Base-by-base conservation (phyloP, 1,140 invertebrate species). In the Drosophila mayri region DNA sequence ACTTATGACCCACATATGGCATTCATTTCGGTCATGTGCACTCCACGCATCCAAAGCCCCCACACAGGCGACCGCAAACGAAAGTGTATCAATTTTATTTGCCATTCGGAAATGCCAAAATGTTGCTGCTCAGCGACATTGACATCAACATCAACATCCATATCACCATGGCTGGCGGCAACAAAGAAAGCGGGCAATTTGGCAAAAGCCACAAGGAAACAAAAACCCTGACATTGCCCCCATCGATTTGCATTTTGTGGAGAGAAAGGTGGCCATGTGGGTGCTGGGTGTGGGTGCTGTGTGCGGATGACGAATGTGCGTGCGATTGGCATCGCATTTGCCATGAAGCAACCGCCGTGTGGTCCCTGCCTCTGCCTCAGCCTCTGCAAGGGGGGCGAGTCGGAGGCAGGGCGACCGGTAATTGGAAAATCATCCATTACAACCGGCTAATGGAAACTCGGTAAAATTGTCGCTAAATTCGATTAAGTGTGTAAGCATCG, bases 391-490 rank as follows among this genome's bases (percentile, higher is more conserved):
- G 60, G 32, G 14, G 10, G 64, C 20, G 25, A 40, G 37, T 38
- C 22, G 46, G 38, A 30, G 72, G 22, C 43, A 44, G 63, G 79
- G 74, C 71, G 65, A 82, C 83, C 83, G 83, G 83, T 87, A 87
- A 87, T 87, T 87, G 83, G 84, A 88, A 87, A 87, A 87, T 88
- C 83, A 88, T 80, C 84, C 85, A 88, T 87, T 87, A 87, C 84
- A 62, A 87, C 60, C 76, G 67, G 58, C 84, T 88, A 88, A 87
- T 87, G 83, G 83, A 87, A 84, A 88, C 55, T 64, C 67, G 75
- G 81, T 86, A 50, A 84, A 88, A 87, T 82, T 88, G 71, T 87
- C 77, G 80, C 83, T 76, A 80, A 87, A 87, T 87, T 87, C 84
- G 79, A 88, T 87, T 87, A 88, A 83, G 67, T 68, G 76, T 80